Base-by-base conservation (phyloP, 1,140 invertebrate species). In the Sesamia nonagrioides region DNA sequence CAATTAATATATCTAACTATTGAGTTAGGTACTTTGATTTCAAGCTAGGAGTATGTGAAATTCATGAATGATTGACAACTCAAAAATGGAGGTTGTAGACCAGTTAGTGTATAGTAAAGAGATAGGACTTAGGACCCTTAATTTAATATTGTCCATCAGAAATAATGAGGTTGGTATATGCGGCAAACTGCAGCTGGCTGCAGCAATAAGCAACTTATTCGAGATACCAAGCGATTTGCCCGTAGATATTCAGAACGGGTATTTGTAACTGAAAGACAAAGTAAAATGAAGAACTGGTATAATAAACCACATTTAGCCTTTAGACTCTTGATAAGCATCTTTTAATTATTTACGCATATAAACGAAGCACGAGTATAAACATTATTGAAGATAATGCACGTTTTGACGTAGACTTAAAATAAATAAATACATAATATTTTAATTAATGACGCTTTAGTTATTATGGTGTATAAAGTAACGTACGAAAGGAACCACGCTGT, bases 131-230 rank as follows among this genome's bases (percentile, higher is more conserved):
- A 27, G 27, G 15, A 21, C 11, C 17, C 15, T 18, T 63, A 60
- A 61, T 63, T 63, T 21, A 50, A 75, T 61, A 50, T 18, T 9
- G 56, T 75, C 56, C 61, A 68, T 79, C 78, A 74, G 35, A 68
- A 73, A 66, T 79, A 79, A 79, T 74, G 72, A 79, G 78, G 60
- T 74, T 33, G 42, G 56, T 78, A 27, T 58, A 69, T 33, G 50
- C 37, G 76, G 75, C 74, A 77, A 79, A 79, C 56, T 72, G 80
- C 83, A 82, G 83, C 83, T 84, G 83, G 61, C 71, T 48, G 40
- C 9, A 50, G 33, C 74, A 81, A 74, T 75, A 81, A 84, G 69
- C 78, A 72, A 76, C 78, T 82, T 84, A 84, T 82, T 80, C 63
- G 56, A 35, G 18, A 66, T 84, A 68, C 37, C 75, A 78, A 84